Evolutionary conservation across 2,888 invertebrate genomes (phyloP).

Genomic region (Balanococcus diminutus): DNA sequence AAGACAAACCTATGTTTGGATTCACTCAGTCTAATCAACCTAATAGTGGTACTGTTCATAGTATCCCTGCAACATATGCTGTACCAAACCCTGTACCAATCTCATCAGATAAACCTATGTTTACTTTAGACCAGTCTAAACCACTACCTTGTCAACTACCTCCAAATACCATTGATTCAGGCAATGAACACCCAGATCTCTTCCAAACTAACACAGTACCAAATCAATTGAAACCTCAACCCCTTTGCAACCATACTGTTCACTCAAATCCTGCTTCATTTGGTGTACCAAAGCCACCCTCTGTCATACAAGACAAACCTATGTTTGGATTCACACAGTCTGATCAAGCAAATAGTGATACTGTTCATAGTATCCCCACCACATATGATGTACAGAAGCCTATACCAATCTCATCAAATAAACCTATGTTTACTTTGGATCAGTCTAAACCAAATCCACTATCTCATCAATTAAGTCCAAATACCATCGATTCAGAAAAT

Average conservation of each 20-base stretch:
- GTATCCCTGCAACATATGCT: background rate
- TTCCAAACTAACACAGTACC: background rate
- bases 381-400: too few species aligned
- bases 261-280: background rate
- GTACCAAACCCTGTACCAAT: too few species aligned
- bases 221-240: background rate
- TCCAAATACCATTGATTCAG: background rate
- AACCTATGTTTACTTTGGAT: background rate
- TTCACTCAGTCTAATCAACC: too few species aligned
- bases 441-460: background rate
- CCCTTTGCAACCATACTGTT: background rate
- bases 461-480: background rate
- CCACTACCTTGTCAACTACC: background rate
- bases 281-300: background rate
- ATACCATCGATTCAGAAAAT: background rate
- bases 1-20: slow-evolving; percentile 3
- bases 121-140: too few species aligned
- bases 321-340: background rate
- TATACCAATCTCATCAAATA: background rate
- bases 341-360: background rate
- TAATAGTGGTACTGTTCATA: background rate
- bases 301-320: background rate
- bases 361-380: too few species aligned
- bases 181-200: background rate
- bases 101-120: too few species aligned